Base-by-base conservation (phyloP, 1,140 invertebrate species). In the Telenomus remus region DNA sequence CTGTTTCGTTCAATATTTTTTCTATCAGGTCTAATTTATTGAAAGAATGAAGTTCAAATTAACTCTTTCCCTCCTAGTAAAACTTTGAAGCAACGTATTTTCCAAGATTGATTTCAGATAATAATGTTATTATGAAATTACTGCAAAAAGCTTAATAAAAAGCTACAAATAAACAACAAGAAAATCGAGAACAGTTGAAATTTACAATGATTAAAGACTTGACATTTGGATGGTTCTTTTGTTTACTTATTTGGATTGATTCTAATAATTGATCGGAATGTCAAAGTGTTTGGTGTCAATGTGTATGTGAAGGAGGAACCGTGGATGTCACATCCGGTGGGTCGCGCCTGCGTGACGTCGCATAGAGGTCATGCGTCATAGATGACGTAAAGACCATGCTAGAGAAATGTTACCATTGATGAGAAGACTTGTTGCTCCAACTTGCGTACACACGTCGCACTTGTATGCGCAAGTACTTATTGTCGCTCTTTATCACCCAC, bases 391-490 rank as follows among this genome's bases (percentile, higher is more conserved):
- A 66, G 78, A 55, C 70, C 73, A 71, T 61, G 79, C 63, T 64
- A 76, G 79, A 76, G 80, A 77, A 79, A 80, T 72, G 79, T 81
- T 80, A 80, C 71, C 80, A 82, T 82, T 79, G 82, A 82, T 79
- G 79, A 83, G 76, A 73, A 84, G 35, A 71, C 84, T 85, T 85
- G 84, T 85, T 85, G 83, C 84, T 65, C 79, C 69, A 81, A 79
- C 79, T 79, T 79, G 76, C 79, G 63, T 81, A 69, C 71, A 66
- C 57, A 61, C 76, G 46, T 47, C 19, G 19, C 19, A 27, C 19
- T 27, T 49, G 56, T 55, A 43, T 56, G 60, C 69, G 60, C 56
- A 57, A 71, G 35, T 42, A 34, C 60, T 65, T 61, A 70, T 66
- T 70, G 55, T 70, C 55, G 46, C 49, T 19, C 37, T 56, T 71